Conservation (phyloP, 2,888 invertebrate genomes). For the Tenthredo scrophulariae region DNA sequence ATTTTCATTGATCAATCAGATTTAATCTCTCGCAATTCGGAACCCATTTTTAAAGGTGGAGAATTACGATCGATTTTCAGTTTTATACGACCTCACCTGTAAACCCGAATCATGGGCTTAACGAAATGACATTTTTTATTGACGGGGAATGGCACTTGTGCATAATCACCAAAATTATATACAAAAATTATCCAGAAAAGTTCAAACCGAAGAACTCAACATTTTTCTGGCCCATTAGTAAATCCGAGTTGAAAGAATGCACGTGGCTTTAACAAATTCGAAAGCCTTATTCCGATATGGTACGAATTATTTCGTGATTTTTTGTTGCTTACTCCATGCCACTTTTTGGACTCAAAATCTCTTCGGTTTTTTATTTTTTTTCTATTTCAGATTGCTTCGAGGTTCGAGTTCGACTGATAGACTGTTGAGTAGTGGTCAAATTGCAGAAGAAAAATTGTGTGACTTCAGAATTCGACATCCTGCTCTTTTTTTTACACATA, state of each 20-base stretch:
- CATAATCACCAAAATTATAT: too few species aligned
- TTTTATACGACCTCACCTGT: background rate
- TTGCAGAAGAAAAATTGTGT: too few species aligned
- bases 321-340: background rate
- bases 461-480: too few species aligned
- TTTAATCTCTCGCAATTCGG: background rate
- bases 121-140: background rate
- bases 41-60: background rate
- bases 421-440: background rate
- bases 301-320: too few species aligned
- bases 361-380: background rate
- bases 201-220: background rate
- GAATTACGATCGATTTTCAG: background rate
- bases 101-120: background rate
- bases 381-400: background rate
- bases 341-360: background rate
- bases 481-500: too few species aligned
- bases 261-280: too few species aligned
- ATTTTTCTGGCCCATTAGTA: background rate
- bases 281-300: too few species aligned
- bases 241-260: background rate
- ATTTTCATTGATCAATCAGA: background rate
- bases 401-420: background rate
- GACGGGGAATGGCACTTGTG: too few species aligned
- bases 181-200: background rate